Base-by-base conservation (phyloP, 1,140 invertebrate species). In the Trypoxylus dichotomus region DNA sequence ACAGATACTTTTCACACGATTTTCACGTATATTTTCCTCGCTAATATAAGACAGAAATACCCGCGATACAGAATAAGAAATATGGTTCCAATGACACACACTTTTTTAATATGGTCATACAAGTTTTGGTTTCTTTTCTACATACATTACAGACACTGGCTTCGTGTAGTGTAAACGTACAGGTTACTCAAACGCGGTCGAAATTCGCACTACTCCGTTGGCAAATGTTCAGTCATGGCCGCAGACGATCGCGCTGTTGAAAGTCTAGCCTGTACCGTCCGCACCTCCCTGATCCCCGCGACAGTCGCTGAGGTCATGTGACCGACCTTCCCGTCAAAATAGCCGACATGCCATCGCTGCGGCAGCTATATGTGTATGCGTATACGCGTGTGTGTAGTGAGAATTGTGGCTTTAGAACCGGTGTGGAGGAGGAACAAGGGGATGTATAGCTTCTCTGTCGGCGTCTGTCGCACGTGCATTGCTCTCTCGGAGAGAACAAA, bases 281-380 rank as follows among this genome's bases (percentile, higher is more conserved):
- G 74, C 78, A 58, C 77, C 77, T 72, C 74, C 60, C 79, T 81
- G 78, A 77, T 21, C 76, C 71, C 68, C 80, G 81, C 81, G 81
- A 82, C 83, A 85, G 79, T 76, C 80, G 77, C 68, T 63, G 75
- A 74, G 76, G 77, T 84, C 88, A 89, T 88, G 88, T 90, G 89
- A 90, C 86, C 91, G 90, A 91, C 90, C 90, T 92, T 91, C 91
- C 90, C 91, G 91, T 92, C 91, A 92, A 91, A 92, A 92, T 91
- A 92, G 90, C 89, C 88, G 89, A 88, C 89, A 88, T 88, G 88
- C 86, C 87, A 81, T 80, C 58, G 84, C 82, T 11, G 76, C 79
- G 77, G 54, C 68, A 75, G 43, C 37, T 68, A 68, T n/a, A 54
- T 54, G 47, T 54, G 47, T 54, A 13, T 68, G 60, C 60, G 60